These are phyloP conservation scores for Ceratina australensis DNA, from an alignment of 1,140 invertebrate species.

Conservation along the genomic window DNA sequence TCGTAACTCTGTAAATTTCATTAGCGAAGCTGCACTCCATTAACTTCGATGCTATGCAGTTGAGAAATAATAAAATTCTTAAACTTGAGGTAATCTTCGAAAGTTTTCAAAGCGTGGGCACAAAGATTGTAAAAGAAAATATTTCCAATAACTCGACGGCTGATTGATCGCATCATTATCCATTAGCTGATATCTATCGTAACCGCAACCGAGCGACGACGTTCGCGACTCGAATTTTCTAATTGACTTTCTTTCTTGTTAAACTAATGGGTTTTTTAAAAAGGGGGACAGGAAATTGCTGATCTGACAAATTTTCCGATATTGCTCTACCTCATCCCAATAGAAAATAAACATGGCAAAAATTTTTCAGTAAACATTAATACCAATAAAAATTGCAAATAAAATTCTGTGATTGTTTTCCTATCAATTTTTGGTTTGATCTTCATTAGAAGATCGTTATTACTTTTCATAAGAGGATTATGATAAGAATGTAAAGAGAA, in stretches of 20 bases:
- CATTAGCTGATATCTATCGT: neutral
- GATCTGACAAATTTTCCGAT: neutral
- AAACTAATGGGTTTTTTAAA: neutral
- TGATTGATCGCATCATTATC: neutral
- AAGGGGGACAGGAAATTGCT: neutral
- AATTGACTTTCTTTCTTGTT: conserved; percentile 2
- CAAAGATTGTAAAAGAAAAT: neutral
- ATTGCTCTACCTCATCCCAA: too few relatives aligned
- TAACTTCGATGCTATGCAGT: neutral
- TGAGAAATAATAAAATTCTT: neutral
- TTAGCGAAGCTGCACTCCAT: neutral
- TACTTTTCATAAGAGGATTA: too few relatives aligned
- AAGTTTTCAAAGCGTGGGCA: neutral
- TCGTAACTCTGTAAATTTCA: neutral
- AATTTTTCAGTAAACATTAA: too few relatives aligned
- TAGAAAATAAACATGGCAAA: too few relatives aligned
- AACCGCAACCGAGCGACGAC: neutral
- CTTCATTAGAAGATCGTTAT: too few relatives aligned
- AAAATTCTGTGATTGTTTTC: too few relatives aligned
- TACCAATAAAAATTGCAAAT: too few relatives aligned
- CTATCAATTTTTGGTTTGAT: too few relatives aligned
- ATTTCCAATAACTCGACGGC: neutral
- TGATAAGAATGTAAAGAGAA: too few relatives aligned
- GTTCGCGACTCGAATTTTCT: neutral
- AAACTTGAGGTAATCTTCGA: neutral